Conservation (phyloP, 2,797 vertebrate species). For the Coregonus ussuriensis region DNA sequence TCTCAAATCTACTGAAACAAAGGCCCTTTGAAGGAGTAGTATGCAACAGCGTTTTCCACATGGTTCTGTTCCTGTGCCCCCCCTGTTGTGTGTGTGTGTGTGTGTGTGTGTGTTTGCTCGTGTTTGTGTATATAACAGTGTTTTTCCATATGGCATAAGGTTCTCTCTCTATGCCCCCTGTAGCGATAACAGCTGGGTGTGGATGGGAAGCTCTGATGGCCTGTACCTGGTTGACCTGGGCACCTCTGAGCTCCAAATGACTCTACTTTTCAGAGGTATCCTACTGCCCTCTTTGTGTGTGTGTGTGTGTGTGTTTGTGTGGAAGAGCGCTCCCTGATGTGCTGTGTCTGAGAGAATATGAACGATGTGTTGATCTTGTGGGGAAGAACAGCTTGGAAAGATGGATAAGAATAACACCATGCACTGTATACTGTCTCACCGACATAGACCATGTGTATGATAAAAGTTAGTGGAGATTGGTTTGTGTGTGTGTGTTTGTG, state of each 20-base stretch:
- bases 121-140: background rate
- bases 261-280: conserved; percentile 80
- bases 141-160: background rate
- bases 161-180: conserved; percentile 11
- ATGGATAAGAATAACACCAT: too few relatives aligned
- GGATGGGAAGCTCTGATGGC: conserved; percentile 84
- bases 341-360: too few relatives aligned
- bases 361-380: too few relatives aligned
- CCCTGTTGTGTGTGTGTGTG: background rate
- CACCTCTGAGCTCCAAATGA: conserved; percentile 79
- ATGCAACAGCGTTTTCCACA: conserved; percentile 27
- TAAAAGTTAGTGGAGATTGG: too few relatives aligned
- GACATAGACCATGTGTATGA: too few relatives aligned
- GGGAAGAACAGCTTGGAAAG: too few relatives aligned
- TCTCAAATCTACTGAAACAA: conserved; percentile 26
- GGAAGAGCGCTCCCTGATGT: too few relatives aligned
- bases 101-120: background rate
- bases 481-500: too few relatives aligned
- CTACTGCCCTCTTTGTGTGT: too few relatives aligned
- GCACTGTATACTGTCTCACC: too few relatives aligned
- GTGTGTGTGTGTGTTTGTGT: too few relatives aligned
- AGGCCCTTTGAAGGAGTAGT: conserved; percentile 33
- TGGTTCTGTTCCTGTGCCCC: background rate
- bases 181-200: conserved; percentile 69
- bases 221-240: conserved; percentile 82